Evolutionary conservation across 2,888 invertebrate genomes (phyloP), one percentile per base, ranked within the genome.

Genomic region (Dysmachus trigonus): DNA sequence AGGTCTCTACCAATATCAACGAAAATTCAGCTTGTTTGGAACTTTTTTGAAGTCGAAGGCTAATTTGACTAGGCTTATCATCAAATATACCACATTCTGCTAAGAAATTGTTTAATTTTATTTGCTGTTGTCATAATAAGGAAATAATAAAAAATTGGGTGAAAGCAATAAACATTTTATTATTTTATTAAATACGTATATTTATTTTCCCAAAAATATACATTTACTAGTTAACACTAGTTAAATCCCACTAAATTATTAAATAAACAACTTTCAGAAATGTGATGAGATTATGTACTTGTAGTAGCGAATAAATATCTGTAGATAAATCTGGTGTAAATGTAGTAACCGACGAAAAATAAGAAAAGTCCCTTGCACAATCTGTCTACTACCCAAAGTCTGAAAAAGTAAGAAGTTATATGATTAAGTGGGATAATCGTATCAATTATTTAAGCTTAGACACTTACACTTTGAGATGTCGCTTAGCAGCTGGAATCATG

Each of bases 321-420:
- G 13, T 33, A 79, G 10, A 79, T 41, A 13, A 79, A 15, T 51
- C 47, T 79, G 1, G 79, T 79, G 31, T 79, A 79, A 10, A 79
- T 47, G 18, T 83, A 87, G 85, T 92, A 96, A 10, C 95, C 89
- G n/a, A 96, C 89, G 4, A 95, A 92, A 2, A 93, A 93, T 90
- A 95, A 93, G 92, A 96, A 95, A 22, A 96, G 89, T 0, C 94
- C 93, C 89, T 96, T 95, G 73, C 95, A 94, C 3, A 97, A 90
- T 41, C 95, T 92, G 90, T 98, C 98, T 6, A 97, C 95, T 92
- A 94, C 95, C 93, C 96, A 98, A 97, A 98, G 97, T 85, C 98
- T 98, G 93, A 31, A 93, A 94, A 89, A 89, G 90, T 89, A 90
- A 47, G 86, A 18, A 15, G n/a, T 30, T 3, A 41, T 8, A 76